Evolutionary conservation across 30 jellyfish, hydroid and myxozoan species (phyloP).

Genomic region (Hydractinia symbiolongicarpus): DNA sequence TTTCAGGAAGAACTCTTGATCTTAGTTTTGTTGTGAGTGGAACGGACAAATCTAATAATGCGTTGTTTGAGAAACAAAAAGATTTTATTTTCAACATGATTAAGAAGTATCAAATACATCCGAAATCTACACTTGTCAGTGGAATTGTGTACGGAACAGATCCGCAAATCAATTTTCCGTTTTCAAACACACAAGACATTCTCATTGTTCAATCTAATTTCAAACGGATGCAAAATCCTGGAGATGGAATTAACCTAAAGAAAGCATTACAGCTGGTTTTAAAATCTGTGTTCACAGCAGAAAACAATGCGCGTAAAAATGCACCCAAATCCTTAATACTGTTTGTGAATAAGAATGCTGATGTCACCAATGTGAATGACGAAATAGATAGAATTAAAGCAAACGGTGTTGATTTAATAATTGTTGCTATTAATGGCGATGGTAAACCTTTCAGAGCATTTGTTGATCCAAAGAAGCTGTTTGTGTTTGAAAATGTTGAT

Average conservation of each 20-base stretch:
- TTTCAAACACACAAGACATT: too few relatives aligned
- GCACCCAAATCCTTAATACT: slow-evolving; percentile 44
- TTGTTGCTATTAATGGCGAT: slow-evolving; percentile 25
- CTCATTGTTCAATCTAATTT: too few relatives aligned
- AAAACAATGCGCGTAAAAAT: slow-evolving; percentile 46
- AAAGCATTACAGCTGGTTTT: neutral
- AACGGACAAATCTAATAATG: neutral
- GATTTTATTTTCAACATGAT: slow-evolving; percentile 20
- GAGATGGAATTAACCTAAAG: neutral
- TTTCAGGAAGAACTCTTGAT: slow-evolving; percentile 1
- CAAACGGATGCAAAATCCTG: too few relatives aligned
- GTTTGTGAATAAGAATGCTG: slow-evolving; percentile 29
- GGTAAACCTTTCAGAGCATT: neutral
- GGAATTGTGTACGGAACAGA: slow-evolving; percentile 43
- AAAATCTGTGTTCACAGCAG: slow-evolving; percentile 16
- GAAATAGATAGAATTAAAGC: neutral
- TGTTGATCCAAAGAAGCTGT: neutral
- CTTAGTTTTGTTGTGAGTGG: slow-evolving; percentile 13
- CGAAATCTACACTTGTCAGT: slow-evolving; percentile 26
- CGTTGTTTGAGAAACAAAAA: slow-evolving; percentile 38
- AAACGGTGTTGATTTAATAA: neutral
- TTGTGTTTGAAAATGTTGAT: neutral
- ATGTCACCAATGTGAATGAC: neutral
- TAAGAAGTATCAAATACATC: slow-evolving; percentile 30
- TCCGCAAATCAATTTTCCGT: neutral